Conservation (phyloP, 2,888 invertebrate species). For the Orthonevra nobilis region DNA sequence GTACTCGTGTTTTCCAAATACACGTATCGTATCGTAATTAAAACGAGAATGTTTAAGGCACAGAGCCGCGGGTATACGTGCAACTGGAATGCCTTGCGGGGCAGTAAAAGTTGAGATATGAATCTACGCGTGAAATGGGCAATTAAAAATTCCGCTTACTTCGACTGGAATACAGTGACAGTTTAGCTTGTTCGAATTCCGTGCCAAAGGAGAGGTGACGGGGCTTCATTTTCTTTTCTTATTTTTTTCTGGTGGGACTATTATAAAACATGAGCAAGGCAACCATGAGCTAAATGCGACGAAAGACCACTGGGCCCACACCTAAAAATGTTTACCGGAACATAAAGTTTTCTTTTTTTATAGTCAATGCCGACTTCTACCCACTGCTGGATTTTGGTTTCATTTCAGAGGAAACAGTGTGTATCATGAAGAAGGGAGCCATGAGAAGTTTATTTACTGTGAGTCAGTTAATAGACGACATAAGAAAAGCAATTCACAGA, state of each 20-base stretch:
- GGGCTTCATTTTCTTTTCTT: neutral
- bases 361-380: neutral
- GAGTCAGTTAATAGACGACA: too few species aligned
- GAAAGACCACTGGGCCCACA: neutral
- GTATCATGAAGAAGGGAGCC: neutral
- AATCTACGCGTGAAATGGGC: conserved; percentile 26
- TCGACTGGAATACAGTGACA: neutral
- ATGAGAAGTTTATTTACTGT: neutral
- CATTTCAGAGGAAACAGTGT: neutral
- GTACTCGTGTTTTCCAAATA: neutral
- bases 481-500: too few species aligned
- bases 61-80: neutral
- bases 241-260: neutral
- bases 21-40: neutral
- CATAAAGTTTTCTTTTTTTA: conserved; percentile 12
- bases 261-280: neutral
- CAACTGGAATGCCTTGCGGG: neutral
- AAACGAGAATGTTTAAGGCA: neutral
- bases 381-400: neutral
- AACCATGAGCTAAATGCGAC: conserved; percentile 1
- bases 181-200: conserved; percentile 3
- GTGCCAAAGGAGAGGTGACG: neutral
- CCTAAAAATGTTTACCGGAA: neutral
- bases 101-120: neutral
- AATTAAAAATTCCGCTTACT: conserved; percentile 2